Conservation (phyloP, 1,140 invertebrate genomes). For the Apis cerana region DNA sequence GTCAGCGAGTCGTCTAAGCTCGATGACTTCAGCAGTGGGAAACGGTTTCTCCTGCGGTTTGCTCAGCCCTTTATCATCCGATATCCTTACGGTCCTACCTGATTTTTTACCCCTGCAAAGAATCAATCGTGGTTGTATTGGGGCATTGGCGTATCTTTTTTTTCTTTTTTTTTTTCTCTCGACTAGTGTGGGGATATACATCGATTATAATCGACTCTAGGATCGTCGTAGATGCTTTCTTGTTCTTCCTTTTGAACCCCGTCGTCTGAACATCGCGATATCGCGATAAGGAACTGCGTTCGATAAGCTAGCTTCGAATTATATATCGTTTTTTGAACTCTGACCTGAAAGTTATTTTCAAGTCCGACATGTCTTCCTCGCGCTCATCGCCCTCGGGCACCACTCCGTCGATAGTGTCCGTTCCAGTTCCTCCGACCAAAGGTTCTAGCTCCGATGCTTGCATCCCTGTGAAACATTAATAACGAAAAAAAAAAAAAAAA, state of each 20-base stretch:
- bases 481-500: background rate
- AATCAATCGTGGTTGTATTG: conserved; percentile 60
- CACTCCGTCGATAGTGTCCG: conserved; percentile 82
- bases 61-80: conserved; percentile 64
- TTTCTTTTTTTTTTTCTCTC: background rate
- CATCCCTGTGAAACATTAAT: conserved; percentile 61
- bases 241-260: conserved; percentile 7
- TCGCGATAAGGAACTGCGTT: background rate
- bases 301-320: conserved; percentile 6
- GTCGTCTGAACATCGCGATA: background rate
- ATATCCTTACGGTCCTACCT: conserved; percentile 77
- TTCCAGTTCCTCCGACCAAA: conserved; percentile 87
- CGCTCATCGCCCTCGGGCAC: conserved; percentile 83
- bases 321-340: conserved; percentile 36
- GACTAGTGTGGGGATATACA: background rate
- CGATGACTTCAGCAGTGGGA: conserved; percentile 84
- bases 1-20: conserved; percentile 93
- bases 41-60: conserved; percentile 73
- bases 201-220: conserved; percentile 72
- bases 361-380: conserved; percentile 72
- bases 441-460: conserved; percentile 88
- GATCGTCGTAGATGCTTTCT: conserved; percentile 68
- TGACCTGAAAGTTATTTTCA: conserved; percentile 79
- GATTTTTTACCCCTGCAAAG: conserved; percentile 77
- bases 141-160: background rate